Base-by-base conservation (phyloP, 1,140 invertebrate genomes). In the Drosophila gunungcola region DNA sequence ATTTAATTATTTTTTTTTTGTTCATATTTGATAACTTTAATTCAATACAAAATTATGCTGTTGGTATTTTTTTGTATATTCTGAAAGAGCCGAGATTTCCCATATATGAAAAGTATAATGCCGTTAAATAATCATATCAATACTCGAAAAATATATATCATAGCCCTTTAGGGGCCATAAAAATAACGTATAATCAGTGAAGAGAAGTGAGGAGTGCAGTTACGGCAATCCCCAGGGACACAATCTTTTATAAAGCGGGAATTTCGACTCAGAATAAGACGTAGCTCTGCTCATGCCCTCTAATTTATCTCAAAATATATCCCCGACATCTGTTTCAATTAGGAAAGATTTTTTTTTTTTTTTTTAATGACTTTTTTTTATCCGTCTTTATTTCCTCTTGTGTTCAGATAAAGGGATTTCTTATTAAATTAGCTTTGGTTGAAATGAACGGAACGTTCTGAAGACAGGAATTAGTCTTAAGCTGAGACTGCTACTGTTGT, bases 321-420 rank as follows among this genome's bases (percentile, higher is more conserved):
- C 34, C 34, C 27, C n/a, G 58, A 45, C 67, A 70, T 70, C 67
- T 57, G 64, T 70, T 57, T 57, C 67, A 70, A 70, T 70, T 69
- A 69, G 51, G 56, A 32, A 53, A 4, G 36, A 55, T 63, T 56
- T 41, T 12, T 60, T 65, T n/a, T 2, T 32, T 68, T 38, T 10
- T 25, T 12, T 38, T 12, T 29, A 16, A 6, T 11, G 38, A 25
- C 32, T 65, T 10, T 32, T 42, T 25, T n/a, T 42, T 45, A 45
- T 69, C 16, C 42, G 27, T 32, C 29, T 32, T 32, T 32, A 7
- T 21, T 38, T 38, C 36, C 21, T 39, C 55, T 11, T 25, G 39
- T n/a, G 4, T 16, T 3, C 9, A 46, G 62, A 64, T 65, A 65
- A 65, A 29, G 2, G 11, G 13, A 63, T 62, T 58, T 45, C 60